These are phyloP conservation scores for Athalia rosae DNA, from an alignment of 2,888 invertebrate genomes.

Conservation along the genomic window DNA sequence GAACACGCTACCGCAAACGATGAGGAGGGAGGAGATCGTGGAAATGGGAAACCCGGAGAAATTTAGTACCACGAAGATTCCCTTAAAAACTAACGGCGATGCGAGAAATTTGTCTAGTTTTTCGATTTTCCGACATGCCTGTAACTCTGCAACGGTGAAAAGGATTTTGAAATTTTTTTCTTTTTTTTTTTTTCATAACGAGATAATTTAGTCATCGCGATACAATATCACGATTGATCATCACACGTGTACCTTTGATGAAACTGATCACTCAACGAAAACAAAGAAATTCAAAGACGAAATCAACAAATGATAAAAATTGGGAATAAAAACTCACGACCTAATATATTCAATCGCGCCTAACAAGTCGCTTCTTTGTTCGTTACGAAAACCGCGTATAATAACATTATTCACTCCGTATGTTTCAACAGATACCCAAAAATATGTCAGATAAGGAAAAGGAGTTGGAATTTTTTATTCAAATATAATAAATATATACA, in stretches of 20 bases:
- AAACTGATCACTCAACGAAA: not conserved
- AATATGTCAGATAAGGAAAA: not conserved
- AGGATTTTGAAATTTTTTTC: no score
- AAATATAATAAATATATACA: no score
- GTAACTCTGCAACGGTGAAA: no score
- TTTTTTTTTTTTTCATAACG: no score
- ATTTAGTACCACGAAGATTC: not conserved
- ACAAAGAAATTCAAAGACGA: not conserved
- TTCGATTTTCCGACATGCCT: no score
- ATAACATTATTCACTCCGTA: constrained; percentile 44
- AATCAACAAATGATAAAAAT: not conserved
- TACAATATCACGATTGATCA: no score
- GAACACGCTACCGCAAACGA: constrained; percentile 62
- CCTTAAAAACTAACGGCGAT: no score
- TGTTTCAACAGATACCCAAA: not conserved
- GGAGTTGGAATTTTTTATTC: no score
- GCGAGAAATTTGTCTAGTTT: no score
- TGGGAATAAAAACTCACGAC: no score
- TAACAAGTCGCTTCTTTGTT: constrained; percentile 44
- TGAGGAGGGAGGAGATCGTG: constrained; percentile 43
- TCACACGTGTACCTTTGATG: no score
- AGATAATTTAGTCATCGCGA: no score
- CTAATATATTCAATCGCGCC: not conserved
- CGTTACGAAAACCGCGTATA: constrained; percentile 17
- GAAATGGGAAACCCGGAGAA: constrained; percentile 5